phyloP scores from a whole-genome alignment of 2,888 invertebrate genomes.

The Cistogaster globosa region DNA sequence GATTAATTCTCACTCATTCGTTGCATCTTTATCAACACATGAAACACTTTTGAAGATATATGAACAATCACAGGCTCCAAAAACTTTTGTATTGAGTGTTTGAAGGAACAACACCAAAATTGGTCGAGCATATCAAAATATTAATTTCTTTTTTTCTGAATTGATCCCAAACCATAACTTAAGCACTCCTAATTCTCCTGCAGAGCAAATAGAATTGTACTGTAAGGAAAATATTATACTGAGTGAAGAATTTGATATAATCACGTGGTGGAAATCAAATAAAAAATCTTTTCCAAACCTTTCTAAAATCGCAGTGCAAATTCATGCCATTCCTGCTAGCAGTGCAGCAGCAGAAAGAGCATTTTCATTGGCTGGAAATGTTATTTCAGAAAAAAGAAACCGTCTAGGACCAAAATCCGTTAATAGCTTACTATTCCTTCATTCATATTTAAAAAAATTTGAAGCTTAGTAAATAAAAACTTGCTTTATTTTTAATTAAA shows the following conservation, averaged over 20 bases:
- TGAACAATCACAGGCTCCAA: too few species aligned
- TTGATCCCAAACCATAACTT: constrained; percentile 37
- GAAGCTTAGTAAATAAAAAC: constrained; percentile 10
- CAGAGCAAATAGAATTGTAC: constrained; percentile 61
- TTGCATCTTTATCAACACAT: too few species aligned
- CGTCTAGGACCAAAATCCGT: constrained; percentile 56
- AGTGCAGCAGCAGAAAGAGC: constrained; percentile 63
- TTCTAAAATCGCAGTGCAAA: constrained; percentile 60
- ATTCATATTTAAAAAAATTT: constrained; percentile 32
- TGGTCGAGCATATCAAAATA: too few species aligned
- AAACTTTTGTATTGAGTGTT: too few species aligned
- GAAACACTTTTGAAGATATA: too few species aligned
- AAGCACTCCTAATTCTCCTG: too few species aligned
- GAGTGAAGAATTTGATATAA: constrained; percentile 60
- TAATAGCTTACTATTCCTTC: constrained; percentile 14
- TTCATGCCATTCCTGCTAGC: constrained; percentile 67
- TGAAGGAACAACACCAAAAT: too few species aligned
- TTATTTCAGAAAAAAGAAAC: constrained; percentile 63
- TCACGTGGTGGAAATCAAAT: constrained; percentile 19
- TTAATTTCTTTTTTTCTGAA: constrained; percentile 62
- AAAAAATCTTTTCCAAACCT: constrained; percentile 53
- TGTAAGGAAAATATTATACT: constrained; percentile 45
- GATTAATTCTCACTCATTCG: too few species aligned
- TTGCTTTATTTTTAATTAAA: constrained; percentile 29
- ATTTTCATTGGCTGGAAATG: constrained; percentile 64